Base-by-base conservation (phyloP, 2,797 vertebrate genomes). In the Phrynocephalus forsythii region DNA sequence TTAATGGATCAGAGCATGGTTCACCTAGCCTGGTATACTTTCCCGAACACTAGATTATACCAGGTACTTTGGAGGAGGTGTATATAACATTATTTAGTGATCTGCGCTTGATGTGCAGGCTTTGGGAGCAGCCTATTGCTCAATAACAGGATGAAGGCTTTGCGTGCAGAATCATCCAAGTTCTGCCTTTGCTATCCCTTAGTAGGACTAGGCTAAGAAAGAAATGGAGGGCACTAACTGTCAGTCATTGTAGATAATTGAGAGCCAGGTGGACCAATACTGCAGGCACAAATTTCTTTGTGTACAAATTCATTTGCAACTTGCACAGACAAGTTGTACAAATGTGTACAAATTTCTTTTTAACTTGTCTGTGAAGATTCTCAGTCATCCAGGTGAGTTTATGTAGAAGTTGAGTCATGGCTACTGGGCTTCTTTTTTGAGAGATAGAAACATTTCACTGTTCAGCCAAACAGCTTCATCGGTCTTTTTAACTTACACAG, bases 1-100 rank as follows among this genome's bases (percentile, higher is more conserved):
- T n/a, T 78, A 90, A 87, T 86, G 48, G 11, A 68, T 85, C 83
- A 76, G 72, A 75, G 24, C 33, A 75, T 68, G 78, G 63, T 82
- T 76, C 63, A 68, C 10, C 83, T 76, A 75, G 30, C 38, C 60
- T 24, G 75, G 60, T 38, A 38, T 85, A 68, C 50, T 63, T 85
- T 81, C 60, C 48, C 44, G 15, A 68, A 80, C 26, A 56, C 60
- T 76, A 56, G 56, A 72, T 73, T 84, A 79, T 78, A 72, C n/a
- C 44, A 79, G 63, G 52, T 79, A 63, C 67, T 79, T 85, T 73
- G 56, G 63, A 67, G 38, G 30, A 87, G 44, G 81, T 60, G 63
- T 60, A 22, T 33, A 33, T 69, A n/a, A 9, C 63, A 26, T 87
- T 87, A 82, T 75, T 87, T 82, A 75, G 79, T 75, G 79, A 75